Evolutionary conservation across 1,140 invertebrate species (phyloP).

Genomic region (Zophobas atratus): DNA sequence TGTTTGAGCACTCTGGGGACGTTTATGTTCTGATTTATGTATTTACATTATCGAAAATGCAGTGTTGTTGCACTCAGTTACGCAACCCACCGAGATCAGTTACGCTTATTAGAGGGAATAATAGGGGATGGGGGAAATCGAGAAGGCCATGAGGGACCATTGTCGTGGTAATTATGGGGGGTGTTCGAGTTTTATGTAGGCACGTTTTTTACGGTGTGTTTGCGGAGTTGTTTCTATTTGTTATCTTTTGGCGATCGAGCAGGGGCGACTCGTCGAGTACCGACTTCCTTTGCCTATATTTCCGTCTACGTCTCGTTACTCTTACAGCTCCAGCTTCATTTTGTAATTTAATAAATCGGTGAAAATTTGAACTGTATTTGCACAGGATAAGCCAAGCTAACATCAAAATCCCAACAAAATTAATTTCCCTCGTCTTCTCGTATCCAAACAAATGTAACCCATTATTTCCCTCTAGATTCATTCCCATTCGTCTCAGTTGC

Average conservation of each 20-base stretch:
- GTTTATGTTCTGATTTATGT: slow-evolving; percentile 55
- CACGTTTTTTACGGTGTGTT: slow-evolving; percentile 6
- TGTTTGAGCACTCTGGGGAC: slow-evolving; percentile 53
- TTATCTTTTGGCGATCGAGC: neutral
- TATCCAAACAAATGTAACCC: too few relatives aligned
- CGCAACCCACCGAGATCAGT: slow-evolving; percentile 44
- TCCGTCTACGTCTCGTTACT: too few relatives aligned
- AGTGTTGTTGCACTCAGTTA: slow-evolving; percentile 29
- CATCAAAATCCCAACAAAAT: too few relatives aligned
- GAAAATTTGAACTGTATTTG: too few relatives aligned
- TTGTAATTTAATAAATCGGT: too few relatives aligned
- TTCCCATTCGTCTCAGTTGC: neutral
- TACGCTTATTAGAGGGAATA: slow-evolving; percentile 53
- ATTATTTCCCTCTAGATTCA: too few relatives aligned
- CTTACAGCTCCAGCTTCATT: too few relatives aligned
- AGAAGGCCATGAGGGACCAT: slow-evolving; percentile 43
- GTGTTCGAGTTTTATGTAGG: neutral
- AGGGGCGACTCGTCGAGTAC: neutral
- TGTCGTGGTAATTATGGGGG: slow-evolving; percentile 33
- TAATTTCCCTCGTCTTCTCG: too few relatives aligned
- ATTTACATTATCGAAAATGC: slow-evolving; percentile 50
- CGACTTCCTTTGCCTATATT: too few relatives aligned
- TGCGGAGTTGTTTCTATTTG: neutral
- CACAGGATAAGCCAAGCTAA: too few relatives aligned
- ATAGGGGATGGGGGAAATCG: slow-evolving; percentile 46